These are phyloP conservation scores for Lichenostomus cassidix DNA, from an alignment of 2,113 vertebrate species.

Conservation along the genomic window DNA sequence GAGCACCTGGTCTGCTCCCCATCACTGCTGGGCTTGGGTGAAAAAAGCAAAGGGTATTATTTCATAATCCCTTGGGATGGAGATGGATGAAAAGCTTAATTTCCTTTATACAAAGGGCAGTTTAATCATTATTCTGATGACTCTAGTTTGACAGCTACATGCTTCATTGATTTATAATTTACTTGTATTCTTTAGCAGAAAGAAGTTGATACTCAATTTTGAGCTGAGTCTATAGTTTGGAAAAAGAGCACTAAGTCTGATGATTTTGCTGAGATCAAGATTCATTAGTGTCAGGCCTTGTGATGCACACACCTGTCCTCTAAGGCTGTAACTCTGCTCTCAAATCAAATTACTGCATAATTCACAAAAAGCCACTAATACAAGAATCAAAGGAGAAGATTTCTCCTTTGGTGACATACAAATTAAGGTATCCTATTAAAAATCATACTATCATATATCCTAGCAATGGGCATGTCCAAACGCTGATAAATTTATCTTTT, in stretches of 20 bases:
- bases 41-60: not conserved
- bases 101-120: not conserved
- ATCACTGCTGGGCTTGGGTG: not conserved
- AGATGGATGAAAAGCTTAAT: not conserved
- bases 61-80: not conserved
- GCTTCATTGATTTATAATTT: not conserved
- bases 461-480: not conserved
- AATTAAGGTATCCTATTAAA: not conserved
- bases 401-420: not conserved
- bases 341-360: not conserved
- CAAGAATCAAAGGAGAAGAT: accelerated
- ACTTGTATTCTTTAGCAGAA: not conserved
- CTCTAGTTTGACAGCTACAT: not conserved
- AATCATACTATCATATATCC: not conserved
- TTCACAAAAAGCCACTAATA: not conserved
- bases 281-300: not conserved
- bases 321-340: not conserved
- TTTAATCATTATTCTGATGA: not conserved
- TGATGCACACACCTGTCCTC: not conserved
- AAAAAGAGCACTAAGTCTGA: not conserved
- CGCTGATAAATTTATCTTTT: not conserved
- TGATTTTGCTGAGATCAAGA: not conserved
- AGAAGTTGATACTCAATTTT: not conserved
- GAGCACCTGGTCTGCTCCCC: not conserved
- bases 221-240: not conserved